Conservation (phyloP, 30 jellyfish, hydroid and myxozoan genomes). For the Hydractinia echinata region DNA sequence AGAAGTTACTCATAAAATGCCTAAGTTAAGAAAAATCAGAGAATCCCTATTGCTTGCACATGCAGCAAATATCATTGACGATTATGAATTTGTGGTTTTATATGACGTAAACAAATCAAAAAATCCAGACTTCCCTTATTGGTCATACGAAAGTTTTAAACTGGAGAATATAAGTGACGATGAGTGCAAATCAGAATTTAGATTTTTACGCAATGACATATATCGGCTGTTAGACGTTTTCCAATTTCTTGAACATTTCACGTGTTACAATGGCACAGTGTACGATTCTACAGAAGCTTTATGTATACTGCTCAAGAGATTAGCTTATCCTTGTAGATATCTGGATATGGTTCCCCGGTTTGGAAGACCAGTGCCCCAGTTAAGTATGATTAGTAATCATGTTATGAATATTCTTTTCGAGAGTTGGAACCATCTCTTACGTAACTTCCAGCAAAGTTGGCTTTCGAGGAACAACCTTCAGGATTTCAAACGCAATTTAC, state of each 20-base stretch:
- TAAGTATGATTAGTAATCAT: neutral
- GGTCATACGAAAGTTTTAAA: neutral
- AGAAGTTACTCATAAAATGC: neutral
- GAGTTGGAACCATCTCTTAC: neutral
- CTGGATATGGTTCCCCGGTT: neutral
- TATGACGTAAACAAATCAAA: neutral
- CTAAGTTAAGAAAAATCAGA: constrained; percentile 1
- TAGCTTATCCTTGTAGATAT: neutral
- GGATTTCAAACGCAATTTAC: neutral
- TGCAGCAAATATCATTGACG: neutral
- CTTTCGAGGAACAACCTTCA: neutral
- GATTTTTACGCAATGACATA: neutral
- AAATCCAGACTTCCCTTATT: neutral
- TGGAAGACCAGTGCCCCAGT: constrained; percentile 18
- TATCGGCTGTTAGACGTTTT: neutral
- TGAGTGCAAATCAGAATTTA: constrained; percentile 7
- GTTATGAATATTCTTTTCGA: neutral
- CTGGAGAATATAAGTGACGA: neutral
- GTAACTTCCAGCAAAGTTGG: neutral
- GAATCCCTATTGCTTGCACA: neutral
- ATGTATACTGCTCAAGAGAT: too few relatives aligned
- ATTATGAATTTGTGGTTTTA: neutral
- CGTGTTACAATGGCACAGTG: neutral
- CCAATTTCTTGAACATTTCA: neutral
- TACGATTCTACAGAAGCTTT: neutral